Percentiles rank a stretch among this genome's conserved stretches.
phyloP scores from a whole-genome alignment of 2,797 vertebrate genomes.

The Phoxinus dragarum region DNA sequence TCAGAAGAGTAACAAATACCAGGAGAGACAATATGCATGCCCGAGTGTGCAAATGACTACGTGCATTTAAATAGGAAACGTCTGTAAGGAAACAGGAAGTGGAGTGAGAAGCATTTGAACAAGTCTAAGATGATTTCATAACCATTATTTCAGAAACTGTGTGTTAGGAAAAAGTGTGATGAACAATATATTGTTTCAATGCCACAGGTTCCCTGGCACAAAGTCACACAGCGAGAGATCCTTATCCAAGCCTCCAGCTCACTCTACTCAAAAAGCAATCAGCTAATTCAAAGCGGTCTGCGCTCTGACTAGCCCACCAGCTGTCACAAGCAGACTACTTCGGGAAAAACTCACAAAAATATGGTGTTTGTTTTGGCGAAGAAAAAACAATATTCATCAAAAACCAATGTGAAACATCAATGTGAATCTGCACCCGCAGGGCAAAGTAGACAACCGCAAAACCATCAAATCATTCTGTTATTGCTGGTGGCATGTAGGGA shows the following conservation, averaged over 20 bases:
- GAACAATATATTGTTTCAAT: neutral
- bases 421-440: neutral
- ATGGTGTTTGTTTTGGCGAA: constrained; percentile 25
- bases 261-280: constrained; percentile 21
- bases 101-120: neutral
- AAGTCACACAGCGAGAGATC: constrained; percentile 15
- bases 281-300: constrained; percentile 26
- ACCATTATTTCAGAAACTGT: constrained; percentile 2
- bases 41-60: neutral
- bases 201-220: constrained; percentile 8
- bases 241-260: neutral
- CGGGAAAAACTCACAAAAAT: neutral
- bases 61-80: neutral
- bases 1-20: constrained; percentile 35
- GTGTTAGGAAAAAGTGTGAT: neutral
- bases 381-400: constrained; percentile 1
- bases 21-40: neutral
- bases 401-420: constrained; percentile 13
- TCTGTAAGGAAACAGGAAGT: neutral
- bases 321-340: constrained; percentile 14
- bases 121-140: constrained; percentile 5
- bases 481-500: neutral
- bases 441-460: constrained; percentile 11
- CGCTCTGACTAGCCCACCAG: constrained; percentile 23
- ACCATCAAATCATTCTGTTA: constrained; percentile 1